Percentiles rank a stretch among this genome's conserved stretches.
phyloP scores from a whole-genome alignment of 2,797 vertebrate genomes.

The Spinus olivaceus region DNA sequence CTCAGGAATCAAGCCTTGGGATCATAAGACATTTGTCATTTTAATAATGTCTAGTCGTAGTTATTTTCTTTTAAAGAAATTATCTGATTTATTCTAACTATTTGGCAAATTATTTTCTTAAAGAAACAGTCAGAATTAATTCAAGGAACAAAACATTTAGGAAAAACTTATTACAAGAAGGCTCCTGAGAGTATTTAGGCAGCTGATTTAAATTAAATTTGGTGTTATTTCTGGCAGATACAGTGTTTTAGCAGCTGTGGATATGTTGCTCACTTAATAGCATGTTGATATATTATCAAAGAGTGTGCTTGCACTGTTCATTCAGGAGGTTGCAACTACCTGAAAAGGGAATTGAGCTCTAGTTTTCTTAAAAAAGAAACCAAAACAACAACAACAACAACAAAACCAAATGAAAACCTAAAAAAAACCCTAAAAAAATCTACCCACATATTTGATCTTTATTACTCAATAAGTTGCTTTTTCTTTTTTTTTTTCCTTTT shows the following conservation, averaged over 20 bases:
- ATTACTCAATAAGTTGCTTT: neutral
- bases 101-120: neutral
- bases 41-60: neutral
- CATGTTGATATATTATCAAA: neutral
- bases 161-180: neutral
- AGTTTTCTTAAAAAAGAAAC: neutral
- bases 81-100: neutral
- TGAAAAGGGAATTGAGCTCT: rapidly evolving
- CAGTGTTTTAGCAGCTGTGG: neutral
- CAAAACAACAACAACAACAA: too few species aligned
- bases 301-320: rapidly evolving
- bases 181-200: neutral
- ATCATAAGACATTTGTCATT: neutral
- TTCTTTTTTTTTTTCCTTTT: too few species aligned
- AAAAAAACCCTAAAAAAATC: neutral
- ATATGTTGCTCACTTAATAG: neutral
- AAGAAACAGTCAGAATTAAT: neutral
- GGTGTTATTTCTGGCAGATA: neutral
- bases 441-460: rapidly evolving
- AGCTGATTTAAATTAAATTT: neutral
- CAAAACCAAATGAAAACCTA: too few species aligned
- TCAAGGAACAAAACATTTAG: neutral
- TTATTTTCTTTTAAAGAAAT: neutral
- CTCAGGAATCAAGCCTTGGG: neutral
- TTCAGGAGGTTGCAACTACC: too few species aligned